These are phyloP conservation scores for Ammospiza nelsoni DNA, from an alignment of 2,113 vertebrate genomes.

Conservation along the genomic window DNA sequence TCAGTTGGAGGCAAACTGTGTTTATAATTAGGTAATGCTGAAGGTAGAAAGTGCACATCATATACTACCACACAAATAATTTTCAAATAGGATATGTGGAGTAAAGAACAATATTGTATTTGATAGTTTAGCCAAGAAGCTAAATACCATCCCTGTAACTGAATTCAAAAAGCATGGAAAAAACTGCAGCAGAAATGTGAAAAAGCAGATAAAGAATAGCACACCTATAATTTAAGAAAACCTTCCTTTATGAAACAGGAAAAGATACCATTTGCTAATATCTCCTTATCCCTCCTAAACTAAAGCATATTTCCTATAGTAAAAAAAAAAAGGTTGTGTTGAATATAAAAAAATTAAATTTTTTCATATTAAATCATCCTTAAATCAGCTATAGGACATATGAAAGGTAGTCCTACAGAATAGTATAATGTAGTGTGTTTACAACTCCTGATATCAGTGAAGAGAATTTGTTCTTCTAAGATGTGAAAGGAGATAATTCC, in stretches of 20 bases:
- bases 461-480: background rate
- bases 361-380: background rate
- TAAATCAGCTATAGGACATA: background rate
- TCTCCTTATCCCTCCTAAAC: background rate
- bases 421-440: background rate
- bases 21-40: background rate
- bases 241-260: background rate
- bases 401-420: background rate
- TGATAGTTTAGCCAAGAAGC: background rate
- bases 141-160: background rate
- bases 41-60: background rate
- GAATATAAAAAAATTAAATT: background rate
- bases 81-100: background rate
- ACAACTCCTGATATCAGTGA: background rate
- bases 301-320: background rate
- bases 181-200: background rate
- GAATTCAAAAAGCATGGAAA: background rate
- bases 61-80: background rate
- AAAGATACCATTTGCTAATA: background rate
- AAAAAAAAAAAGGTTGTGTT: background rate
- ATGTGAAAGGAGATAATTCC: background rate
- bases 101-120: background rate
- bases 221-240: background rate
- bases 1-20: background rate
- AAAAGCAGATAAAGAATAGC: background rate